Percentiles rank a stretch among this genome's conserved stretches.
Conservation (phyloP, 37 sponge, comb jelly and placozoan genomes). For the Chondrilla cf. caribensis region DNA sequence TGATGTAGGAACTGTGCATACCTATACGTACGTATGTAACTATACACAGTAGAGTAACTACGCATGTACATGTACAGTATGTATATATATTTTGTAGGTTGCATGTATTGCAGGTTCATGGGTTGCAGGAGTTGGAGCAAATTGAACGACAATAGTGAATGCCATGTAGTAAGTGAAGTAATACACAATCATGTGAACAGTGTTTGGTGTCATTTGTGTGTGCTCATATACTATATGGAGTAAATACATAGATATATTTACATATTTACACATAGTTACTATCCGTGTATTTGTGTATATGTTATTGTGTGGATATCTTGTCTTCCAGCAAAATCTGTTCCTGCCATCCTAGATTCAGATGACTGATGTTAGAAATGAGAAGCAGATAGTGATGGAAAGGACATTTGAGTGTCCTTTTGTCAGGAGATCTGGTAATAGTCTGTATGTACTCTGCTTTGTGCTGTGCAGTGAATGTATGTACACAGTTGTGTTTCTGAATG, state of each 20-base stretch:
- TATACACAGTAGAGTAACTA: too few relatives aligned
- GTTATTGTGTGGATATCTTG: too few relatives aligned
- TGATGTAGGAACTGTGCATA: not conserved
- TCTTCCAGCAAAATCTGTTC: conserved; percentile 57
- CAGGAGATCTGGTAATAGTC: not conserved
- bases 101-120: conserved; percentile 57
- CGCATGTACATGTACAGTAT: too few relatives aligned
- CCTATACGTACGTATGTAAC: conserved; percentile 14
- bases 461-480: not conserved
- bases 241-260: too few relatives aligned
- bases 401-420: conserved; percentile 70
- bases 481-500: not conserved
- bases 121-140: conserved; percentile 46
- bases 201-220: not conserved
- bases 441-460: not conserved
- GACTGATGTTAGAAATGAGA: conserved; percentile 38
- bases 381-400: conserved; percentile 76
- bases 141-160: conserved; percentile 61
- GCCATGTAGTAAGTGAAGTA: conserved; percentile 49
- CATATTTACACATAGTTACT: too few relatives aligned
- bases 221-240: too few relatives aligned
- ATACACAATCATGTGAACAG: not conserved
- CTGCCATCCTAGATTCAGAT: conserved; percentile 52
- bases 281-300: too few relatives aligned
- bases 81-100: too few relatives aligned